Evolutionary conservation across 1,140 invertebrate genomes (phyloP).

Genomic region (Aphelinus atriplicis): DNA sequence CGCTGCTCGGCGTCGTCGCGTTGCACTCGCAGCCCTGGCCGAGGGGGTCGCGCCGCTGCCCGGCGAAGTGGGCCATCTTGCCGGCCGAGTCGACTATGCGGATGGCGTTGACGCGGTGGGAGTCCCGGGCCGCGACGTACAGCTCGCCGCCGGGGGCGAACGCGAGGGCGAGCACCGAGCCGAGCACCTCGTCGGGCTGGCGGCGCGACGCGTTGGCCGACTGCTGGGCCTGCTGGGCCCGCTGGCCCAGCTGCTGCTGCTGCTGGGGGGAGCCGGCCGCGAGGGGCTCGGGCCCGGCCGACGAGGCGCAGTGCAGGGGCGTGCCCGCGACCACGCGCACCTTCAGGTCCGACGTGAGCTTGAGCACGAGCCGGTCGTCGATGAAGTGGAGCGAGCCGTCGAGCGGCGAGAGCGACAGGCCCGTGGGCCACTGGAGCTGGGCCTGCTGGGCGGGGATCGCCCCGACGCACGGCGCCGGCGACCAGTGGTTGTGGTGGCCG

Average conservation of each 20-base stretch:
- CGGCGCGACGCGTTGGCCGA: constrained; percentile 35
- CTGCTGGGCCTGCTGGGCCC: neutral
- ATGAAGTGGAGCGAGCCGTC: constrained; percentile 95
- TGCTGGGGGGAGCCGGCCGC: constrained; percentile 16
- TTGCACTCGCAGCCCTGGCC: constrained; percentile 60
- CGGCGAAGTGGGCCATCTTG: constrained; percentile 84
- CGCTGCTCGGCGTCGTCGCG: constrained; percentile 56
- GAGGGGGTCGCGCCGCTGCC: constrained; percentile 73
- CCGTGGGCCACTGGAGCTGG: constrained; percentile 95
- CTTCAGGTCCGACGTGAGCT: constrained; percentile 90
- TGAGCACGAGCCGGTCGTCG: constrained; percentile 92
- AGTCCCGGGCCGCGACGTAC: constrained; percentile 93
- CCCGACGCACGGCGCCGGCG: constrained; percentile 84
- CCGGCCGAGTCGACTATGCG: constrained; percentile 84
- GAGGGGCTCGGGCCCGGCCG: constrained; percentile 45
- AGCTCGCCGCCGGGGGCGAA: constrained; percentile 93
- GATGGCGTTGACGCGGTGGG: constrained; percentile 88
- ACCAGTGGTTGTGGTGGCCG: constrained; percentile 91
- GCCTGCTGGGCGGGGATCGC: constrained; percentile 82
- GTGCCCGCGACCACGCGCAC: constrained; percentile 90
- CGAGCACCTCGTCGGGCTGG: constrained; percentile 71
- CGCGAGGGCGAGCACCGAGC: constrained; percentile 83
- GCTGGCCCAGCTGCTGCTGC: constrained; percentile 47
- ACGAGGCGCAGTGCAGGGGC: constrained; percentile 81
- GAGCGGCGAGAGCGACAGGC: constrained; percentile 83